Conservation (phyloP, 2,888 invertebrate species). For the Cheiracanthium punctorium region DNA sequence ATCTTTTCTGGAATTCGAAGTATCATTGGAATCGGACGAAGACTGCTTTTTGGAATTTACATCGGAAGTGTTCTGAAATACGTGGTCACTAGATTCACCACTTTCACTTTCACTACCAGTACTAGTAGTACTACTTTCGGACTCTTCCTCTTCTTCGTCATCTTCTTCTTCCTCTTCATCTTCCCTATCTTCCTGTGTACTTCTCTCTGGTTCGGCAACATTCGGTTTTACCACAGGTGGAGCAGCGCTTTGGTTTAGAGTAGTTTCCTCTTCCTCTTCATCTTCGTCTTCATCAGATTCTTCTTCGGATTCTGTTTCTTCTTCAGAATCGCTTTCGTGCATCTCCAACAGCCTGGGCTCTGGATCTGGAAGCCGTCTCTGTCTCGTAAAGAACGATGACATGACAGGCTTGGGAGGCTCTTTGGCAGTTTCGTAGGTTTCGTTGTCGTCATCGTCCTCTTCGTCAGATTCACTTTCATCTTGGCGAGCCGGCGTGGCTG, state of each 20-base stretch:
- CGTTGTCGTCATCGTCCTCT: constrained; percentile 50
- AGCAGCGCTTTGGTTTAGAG: neutral
- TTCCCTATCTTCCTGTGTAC: constrained; percentile 38
- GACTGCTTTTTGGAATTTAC: neutral
- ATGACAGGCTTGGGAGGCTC: constrained; percentile 45
- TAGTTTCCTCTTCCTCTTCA: constrained; percentile 39
- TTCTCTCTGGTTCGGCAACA: neutral
- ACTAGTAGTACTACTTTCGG: constrained; percentile 13
- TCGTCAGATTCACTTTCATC: constrained; percentile 39
- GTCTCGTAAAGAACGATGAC: constrained; percentile 64
- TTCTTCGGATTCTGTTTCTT: constrained; percentile 55
- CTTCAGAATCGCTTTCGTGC: constrained; percentile 63
- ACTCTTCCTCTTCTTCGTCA: neutral
- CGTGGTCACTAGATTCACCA: constrained; percentile 48
- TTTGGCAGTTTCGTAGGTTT: constrained; percentile 29
- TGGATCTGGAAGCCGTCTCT: constrained; percentile 63
- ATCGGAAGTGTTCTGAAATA: neutral
- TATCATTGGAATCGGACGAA: neutral
- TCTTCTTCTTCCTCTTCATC: constrained; percentile 52
- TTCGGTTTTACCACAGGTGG: neutral
- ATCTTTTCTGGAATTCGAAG: constrained; percentile 27
- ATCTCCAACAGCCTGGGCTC: constrained; percentile 57
- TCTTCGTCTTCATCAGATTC: constrained; percentile 46
- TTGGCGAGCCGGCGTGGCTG: constrained; percentile 48
- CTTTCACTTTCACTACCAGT: constrained; percentile 37